These are phyloP conservation scores for Hirudo medicinalis DNA, from an alignment of 1,140 invertebrate species.

Conservation along the genomic window DNA sequence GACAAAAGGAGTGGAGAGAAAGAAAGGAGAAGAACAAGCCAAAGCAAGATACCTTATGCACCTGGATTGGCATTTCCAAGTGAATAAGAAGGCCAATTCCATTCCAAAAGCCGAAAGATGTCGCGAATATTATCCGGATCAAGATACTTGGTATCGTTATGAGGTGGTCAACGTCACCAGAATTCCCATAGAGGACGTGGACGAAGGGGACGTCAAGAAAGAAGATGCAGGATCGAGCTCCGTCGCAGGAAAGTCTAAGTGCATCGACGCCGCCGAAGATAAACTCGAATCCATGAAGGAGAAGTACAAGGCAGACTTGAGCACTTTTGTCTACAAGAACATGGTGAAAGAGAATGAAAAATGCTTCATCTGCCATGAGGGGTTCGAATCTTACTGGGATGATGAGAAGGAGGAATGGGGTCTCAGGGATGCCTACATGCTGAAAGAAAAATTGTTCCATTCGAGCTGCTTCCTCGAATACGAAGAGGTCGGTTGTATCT, in stretches of 20 bases:
- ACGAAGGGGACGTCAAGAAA: no score
- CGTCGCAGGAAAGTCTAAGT: no score
- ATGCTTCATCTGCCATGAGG: slow-evolving; percentile 78
- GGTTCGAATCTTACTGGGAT: slow-evolving; percentile 82
- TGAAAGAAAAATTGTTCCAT: slow-evolving; percentile 50
- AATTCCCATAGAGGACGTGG: background rate
- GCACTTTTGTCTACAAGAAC: slow-evolving; percentile 18
- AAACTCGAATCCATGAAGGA: slow-evolving; percentile 33
- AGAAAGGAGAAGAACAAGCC: slow-evolving; percentile 39
- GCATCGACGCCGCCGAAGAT: background rate
- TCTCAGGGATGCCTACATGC: slow-evolving; percentile 62
- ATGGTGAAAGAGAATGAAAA: slow-evolving; percentile 30
- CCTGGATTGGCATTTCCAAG: slow-evolving; percentile 90
- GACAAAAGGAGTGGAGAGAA: slow-evolving; percentile 72
- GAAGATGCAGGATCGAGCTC: no score
- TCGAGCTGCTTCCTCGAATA: background rate
- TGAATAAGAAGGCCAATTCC: slow-evolving; percentile 74
- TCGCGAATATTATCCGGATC: slow-evolving; percentile 57
- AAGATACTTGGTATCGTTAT: background rate
- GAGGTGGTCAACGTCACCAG: background rate
- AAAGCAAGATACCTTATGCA: slow-evolving; percentile 42
- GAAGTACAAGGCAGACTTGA: slow-evolving; percentile 6
- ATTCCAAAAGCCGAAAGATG: slow-evolving; percentile 65
- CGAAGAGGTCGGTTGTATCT: background rate
- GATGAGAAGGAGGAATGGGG: slow-evolving; percentile 94